These are phyloP conservation scores for Champsocephalus gunnari DNA, from an alignment of 2,797 vertebrate genomes.

Conservation along the genomic window DNA sequence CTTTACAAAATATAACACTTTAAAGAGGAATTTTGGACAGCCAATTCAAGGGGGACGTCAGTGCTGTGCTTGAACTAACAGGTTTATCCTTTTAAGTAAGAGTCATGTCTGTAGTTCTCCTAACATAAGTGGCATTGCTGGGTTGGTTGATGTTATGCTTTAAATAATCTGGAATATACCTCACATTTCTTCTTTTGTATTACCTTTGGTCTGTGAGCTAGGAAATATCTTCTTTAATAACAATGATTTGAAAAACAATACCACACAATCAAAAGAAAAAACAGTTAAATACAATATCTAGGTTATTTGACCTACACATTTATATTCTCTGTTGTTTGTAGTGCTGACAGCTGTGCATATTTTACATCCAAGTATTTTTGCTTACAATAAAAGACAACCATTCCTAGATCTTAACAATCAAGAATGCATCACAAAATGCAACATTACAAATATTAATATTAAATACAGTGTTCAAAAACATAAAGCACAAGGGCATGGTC, in stretches of 20 bases:
- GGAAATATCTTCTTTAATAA: neutral
- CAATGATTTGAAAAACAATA: neutral
- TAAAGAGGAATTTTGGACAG: neutral
- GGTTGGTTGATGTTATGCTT: neutral
- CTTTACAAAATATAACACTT: neutral
- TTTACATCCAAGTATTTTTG: neutral
- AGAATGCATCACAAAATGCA: neutral
- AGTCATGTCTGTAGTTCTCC: neutral
- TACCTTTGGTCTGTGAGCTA: neutral
- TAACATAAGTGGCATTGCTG: neutral
- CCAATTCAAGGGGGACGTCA: neutral
- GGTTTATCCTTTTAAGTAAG: neutral
- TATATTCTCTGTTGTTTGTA: neutral
- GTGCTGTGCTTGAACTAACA: neutral
- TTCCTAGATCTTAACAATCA: slow-evolving; percentile 3
- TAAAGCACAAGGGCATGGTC: neutral
- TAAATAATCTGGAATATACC: slow-evolving; percentile 1
- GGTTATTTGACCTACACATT: neutral
- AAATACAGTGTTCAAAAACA: neutral
- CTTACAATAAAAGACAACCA: neutral
- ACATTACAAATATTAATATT: neutral
- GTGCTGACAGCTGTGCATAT: neutral
- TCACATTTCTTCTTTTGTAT: neutral
- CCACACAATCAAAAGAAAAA: neutral
- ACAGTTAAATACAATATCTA: neutral